These are phyloP conservation scores for Daboia siamensis DNA, from an alignment of 2,113 vertebrate species.

Conservation along the genomic window DNA sequence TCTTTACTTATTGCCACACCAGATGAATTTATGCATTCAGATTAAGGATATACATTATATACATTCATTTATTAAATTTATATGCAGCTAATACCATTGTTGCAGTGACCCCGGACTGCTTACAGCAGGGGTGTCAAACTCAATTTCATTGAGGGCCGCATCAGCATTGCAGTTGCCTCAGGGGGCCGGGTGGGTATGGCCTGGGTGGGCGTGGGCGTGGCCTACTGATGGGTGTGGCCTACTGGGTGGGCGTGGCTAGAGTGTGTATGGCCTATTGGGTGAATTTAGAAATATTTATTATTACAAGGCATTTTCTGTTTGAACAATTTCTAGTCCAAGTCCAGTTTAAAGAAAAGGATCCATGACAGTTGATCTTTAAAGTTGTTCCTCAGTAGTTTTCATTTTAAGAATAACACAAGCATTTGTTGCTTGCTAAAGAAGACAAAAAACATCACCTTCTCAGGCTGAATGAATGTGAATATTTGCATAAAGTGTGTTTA, in stretches of 20 bases:
- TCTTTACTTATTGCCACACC: conserved; percentile 38
- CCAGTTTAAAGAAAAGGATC: not conserved
- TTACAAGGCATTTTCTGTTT: not conserved
- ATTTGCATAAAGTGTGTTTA: not conserved
- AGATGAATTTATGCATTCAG: conserved; percentile 16
- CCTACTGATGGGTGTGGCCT: no score
- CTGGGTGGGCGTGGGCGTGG: no score
- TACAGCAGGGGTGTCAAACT: no score
- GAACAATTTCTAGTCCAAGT: not conserved
- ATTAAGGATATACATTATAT: not conserved
- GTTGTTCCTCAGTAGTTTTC: not conserved
- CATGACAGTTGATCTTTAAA: not conserved
- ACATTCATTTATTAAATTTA: not conserved
- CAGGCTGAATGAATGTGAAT: not conserved
- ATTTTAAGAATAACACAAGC: not conserved
- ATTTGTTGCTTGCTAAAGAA: not conserved
- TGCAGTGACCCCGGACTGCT: not conserved
- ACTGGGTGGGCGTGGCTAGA: no score
- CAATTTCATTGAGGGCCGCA: no score
- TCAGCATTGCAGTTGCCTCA: no score
- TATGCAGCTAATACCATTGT: not conserved
- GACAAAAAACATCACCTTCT: not conserved
- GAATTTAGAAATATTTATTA: not conserved
- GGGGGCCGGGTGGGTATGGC: no score
- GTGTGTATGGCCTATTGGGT: no score